Evolutionary conservation across 1,140 invertebrate species (phyloP), one percentile per base, ranked within the genome.

Genomic region (Gonioctena quinquepunctata): DNA sequence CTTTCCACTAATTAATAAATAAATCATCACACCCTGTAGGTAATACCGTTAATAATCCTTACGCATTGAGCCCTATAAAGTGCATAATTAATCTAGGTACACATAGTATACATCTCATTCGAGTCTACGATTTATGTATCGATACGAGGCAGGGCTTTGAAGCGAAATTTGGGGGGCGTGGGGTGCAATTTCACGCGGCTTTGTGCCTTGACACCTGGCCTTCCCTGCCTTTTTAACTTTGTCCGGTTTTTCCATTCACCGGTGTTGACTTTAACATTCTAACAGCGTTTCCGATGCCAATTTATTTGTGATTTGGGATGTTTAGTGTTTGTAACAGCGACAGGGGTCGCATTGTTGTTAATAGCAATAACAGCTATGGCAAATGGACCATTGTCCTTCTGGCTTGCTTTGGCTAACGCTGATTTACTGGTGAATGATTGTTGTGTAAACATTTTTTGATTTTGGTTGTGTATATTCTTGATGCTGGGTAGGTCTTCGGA

Each of bases 281-380:
- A 59, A 26, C 56, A 59, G 56, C 56, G 25, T 59, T 59, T 59
- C 25, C 56, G 56, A 59, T 59, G 56, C 56, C 56, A 59, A 59
- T 59, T 59, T 59, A 59, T 59, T 25, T 59, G 56, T 25, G 56
- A 59, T 59, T 59, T 59, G 21, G 23, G 56, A 59, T 59, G 56
- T 59, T 23, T 25, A 19, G 52, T 23, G 52, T 56, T 56, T 56
- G 52, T 56, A 21, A 25, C 25, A 26, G 25, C 56, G 56, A 59
- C 56, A 25, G 56, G 56, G 56, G 56, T 59, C 23, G 25, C 56
- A 59, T 59, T 59, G 56, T 59, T 26, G 25, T 13, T 25, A 25
- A 25, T 25, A 16, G 56, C 7, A 25, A 22, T 25, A 59, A 59
- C 33, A 42, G 33, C 1, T n/a, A 42, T 42, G 33, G 33, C 33